Evolutionary conservation across 1,140 invertebrate genomes (phyloP).

Genomic region (Drosophila carrolli): DNA sequence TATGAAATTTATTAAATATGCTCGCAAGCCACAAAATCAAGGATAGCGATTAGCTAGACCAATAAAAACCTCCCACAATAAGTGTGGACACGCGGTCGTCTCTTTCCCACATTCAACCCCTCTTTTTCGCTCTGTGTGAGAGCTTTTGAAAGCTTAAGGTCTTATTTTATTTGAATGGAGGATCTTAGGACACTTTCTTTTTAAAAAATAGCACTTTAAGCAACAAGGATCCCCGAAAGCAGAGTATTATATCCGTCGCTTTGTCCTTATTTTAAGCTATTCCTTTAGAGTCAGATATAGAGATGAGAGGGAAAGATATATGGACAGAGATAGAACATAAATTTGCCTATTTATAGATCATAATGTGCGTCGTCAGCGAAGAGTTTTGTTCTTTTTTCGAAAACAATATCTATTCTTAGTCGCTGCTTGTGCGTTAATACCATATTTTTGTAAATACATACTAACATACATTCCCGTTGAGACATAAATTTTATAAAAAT

Average conservation of each 20-base stretch:
- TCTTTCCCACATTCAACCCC: not conserved
- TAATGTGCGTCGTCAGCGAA: constrained; percentile 76
- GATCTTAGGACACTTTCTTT: not conserved
- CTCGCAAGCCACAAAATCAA: constrained; percentile 38
- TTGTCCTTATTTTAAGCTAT: constrained; percentile 14
- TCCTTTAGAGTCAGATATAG: not conserved
- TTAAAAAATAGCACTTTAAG: not conserved
- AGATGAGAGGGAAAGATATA: constrained; percentile 9
- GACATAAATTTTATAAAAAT: constrained; percentile 77
- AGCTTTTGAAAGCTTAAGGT: constrained; percentile 13
- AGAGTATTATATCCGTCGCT: not conserved
- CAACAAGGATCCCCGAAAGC: not conserved
- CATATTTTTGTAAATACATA: constrained; percentile 78
- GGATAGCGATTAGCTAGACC: constrained; percentile 50
- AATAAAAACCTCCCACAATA: constrained; percentile 43
- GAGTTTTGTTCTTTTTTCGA: constrained; percentile 72
- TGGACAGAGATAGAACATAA: constrained; percentile 12
- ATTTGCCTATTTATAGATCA: constrained; percentile 63
- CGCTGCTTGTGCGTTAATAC: constrained; percentile 76
- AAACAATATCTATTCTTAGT: constrained; percentile 76
- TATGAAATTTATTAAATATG: constrained; percentile 76
- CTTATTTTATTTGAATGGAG: not conserved
- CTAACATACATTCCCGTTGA: constrained; percentile 57
- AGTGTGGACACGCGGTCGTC: constrained; percentile 20
- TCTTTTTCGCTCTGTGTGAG: not conserved